Base-by-base conservation (phyloP, 2,888 invertebrate species). In the Microplitis manilae region DNA sequence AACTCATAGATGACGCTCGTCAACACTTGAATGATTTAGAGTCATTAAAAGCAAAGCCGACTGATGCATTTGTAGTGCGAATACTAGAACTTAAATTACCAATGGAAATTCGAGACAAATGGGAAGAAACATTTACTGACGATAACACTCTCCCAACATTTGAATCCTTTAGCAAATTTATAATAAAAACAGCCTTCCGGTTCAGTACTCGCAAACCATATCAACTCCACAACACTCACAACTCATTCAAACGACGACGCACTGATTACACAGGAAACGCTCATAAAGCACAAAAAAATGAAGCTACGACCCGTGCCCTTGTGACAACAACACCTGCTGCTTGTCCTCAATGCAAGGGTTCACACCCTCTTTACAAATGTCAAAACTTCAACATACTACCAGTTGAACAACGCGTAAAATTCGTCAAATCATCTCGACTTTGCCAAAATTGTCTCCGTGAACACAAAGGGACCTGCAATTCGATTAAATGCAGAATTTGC, bases 371-470 rank as follows among this genome's bases (percentile, higher is more conserved):
- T 6, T 78, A n/a, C 59, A 75, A 69, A 67, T 78, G 78, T 17
- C 64, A 70, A 8, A 8, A n/a, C 39, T 78, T 78, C 50, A 41
- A 73, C 15, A 60, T 20, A 62, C 50, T 76, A 6, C 8, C 73
- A 20, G 65, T 76, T 6, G 17, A 73, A 5, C 59, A 76, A 65
- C 70, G 78, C 1, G 64, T 71, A 68, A 73, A 73, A 39, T 64
- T 62, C 30, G 41, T 78, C 9, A 76, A 76, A 40, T 38, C n/a
- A 2, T 50, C 13, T 0, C n/a, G n/a, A 15, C 50, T 75, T 5
- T 76, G 76, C 70, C 60, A 67, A 0, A 76, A 78, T 70, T 78
- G 78, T 60, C 73, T 78, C 6, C 61, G 78, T 17, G 15, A 41
- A 38, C 77, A 77, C 9, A 38, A 68, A 2, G 76, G 73, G 2